These are phyloP conservation scores for Nestor notabilis DNA, from an alignment of 2,113 vertebrate genomes.

Conservation along the genomic window DNA sequence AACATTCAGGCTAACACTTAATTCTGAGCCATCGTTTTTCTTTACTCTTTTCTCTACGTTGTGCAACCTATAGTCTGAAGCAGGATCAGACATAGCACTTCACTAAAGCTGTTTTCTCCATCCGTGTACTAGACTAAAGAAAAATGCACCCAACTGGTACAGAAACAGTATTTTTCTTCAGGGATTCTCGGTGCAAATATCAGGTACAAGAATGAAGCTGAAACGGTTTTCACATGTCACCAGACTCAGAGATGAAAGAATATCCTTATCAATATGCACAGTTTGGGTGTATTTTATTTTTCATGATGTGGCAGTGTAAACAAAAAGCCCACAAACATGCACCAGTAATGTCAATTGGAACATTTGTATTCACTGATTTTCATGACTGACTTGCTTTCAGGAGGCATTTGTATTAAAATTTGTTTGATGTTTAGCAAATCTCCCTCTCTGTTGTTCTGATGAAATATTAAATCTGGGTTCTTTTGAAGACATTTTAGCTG, in stretches of 20 bases:
- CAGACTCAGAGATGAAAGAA: conserved; percentile 59
- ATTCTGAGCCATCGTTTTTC: background rate
- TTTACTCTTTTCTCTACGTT: background rate
- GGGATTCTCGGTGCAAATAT: conserved; percentile 26
- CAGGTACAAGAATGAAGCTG: conserved; percentile 33
- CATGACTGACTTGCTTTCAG: conserved; percentile 69
- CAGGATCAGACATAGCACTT: background rate
- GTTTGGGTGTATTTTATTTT: conserved; percentile 69
- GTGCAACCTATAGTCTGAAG: background rate
- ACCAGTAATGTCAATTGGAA: conserved; percentile 67
- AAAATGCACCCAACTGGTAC: background rate
- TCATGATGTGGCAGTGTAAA: conserved; percentile 70
- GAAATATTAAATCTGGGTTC: conserved; percentile 60
- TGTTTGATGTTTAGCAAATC: conserved; percentile 67
- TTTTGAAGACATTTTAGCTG: conserved; percentile 45
- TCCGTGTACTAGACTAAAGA: background rate
- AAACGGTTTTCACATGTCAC: conserved; percentile 35
- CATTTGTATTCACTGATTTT: conserved; percentile 70
- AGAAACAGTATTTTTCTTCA: background rate
- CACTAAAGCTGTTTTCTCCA: background rate
- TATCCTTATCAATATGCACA: conserved; percentile 60
- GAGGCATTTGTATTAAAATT: conserved; percentile 69
- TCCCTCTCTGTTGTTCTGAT: conserved; percentile 50
- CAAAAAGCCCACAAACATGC: conserved; percentile 64
- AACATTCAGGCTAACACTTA: background rate